Base-by-base conservation (phyloP, 2,113 vertebrate species). In the Passerina amoena region DNA sequence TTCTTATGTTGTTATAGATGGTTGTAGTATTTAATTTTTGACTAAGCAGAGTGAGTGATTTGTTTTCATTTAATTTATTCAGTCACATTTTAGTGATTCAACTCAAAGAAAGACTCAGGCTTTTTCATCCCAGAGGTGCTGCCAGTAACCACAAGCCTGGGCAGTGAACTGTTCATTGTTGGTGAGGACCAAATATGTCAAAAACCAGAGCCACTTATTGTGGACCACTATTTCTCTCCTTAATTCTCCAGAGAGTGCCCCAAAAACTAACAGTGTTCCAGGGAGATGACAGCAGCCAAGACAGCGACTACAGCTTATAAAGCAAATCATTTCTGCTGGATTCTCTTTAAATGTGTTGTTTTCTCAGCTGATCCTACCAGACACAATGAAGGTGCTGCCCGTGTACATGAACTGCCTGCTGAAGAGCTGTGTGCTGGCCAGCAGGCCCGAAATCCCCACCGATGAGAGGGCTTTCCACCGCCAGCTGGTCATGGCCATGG, bases 331-430 rank as follows among this genome's bases (percentile, higher is more conserved):
- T 68, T 33, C 13, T 65, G 14, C 38, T 51, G 42, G 4, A 16
- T 69, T 66, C 37, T 57, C 77, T 27, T 0, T 6, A 9, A 54
- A 31, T 30, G 20, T 28, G n/a, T 56, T 57, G 25, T 56, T 69
- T 69, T 33, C 18, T 56, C 82, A 99, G 99, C 98, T 99, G 84
- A 99, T 99, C 83, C 98, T 99, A 50, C 99, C 99, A 0, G 99
- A 99, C 15, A 97, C 99, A 17, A 99, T 99, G 99, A 99, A 99
- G 94, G 98, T 99, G 83, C 98, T 99, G 48, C 99, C 99, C 0
- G 98, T 99, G 57, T 99, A 99, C 97, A 98, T 99, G 97, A 99
- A 99, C 92, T 98, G 98, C 57, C 96, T 99, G 92, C 81, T 99
- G 97, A 99, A 99, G 96, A 99, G 98, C 18, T 97, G 98, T 0